A percentile compares a stretch with the other conserved stretches of the same genome.
These are phyloP conservation scores for Microcebus tavaratra DNA, from an alignment of 2,113 vertebrate species.

Conservation along the genomic window DNA sequence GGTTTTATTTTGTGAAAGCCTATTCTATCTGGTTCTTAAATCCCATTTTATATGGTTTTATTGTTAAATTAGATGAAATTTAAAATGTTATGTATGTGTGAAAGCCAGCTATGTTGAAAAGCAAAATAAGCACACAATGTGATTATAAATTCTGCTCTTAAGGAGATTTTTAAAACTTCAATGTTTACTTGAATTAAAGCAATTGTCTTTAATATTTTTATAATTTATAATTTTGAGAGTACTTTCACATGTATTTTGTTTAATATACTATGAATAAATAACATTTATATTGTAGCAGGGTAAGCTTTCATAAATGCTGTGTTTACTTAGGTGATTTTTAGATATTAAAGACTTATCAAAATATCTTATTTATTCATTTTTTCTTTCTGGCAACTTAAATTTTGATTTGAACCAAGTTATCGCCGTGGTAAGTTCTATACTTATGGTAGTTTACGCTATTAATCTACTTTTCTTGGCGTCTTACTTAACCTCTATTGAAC, in stretches of 20 bases:
- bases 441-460: background rate
- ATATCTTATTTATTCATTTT: constrained; percentile 47
- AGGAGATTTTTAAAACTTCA: constrained; percentile 23
- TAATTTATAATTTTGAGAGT: background rate
- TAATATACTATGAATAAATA: background rate
- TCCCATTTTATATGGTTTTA: constrained; percentile 7
- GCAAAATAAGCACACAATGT: background rate
- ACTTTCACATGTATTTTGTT: constrained; percentile 33
- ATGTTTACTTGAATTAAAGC: constrained; percentile 14
- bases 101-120: constrained; percentile 26
- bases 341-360: constrained; percentile 31
- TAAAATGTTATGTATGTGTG: constrained; percentile 37
- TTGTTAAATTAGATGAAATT: constrained; percentile 48
- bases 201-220: background rate
- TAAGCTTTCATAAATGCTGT: background rate
- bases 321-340: background rate
- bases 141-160: background rate
- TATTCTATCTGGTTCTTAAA: background rate
- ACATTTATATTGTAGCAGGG: background rate
- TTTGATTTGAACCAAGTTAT: constrained; percentile 38
- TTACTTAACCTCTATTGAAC: background rate
- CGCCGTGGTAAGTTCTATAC: background rate
- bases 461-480: background rate
- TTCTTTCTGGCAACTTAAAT: constrained; percentile 22
- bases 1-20: constrained; percentile 37